Evolutionary conservation across 23 tunicate species (phyloP).

Genomic region (Ascidia mentula): DNA sequence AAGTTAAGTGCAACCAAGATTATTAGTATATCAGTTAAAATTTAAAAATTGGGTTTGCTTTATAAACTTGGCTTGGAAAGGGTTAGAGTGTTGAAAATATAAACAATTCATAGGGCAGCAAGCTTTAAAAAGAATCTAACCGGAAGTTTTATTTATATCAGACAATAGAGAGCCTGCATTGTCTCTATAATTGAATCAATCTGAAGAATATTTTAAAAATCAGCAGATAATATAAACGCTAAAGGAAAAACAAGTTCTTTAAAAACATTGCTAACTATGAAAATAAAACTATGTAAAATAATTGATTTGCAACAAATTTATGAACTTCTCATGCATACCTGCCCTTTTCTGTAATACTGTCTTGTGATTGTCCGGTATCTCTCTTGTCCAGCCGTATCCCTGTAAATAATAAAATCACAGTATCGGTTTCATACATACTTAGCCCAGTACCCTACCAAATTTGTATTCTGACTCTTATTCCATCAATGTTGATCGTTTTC

Average conservation of each 20-base stretch:
- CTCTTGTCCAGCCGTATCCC: constrained; percentile 92
- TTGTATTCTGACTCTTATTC: constrained; percentile 67
- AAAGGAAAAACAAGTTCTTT: neutral
- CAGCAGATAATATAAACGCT: neutral
- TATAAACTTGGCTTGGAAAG: too few relatives aligned
- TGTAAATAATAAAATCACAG: neutral
- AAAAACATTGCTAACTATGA: neutral
- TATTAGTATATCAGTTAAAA: too few relatives aligned
- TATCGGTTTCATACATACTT: neutral
- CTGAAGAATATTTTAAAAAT: neutral
- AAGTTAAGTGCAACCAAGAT: too few relatives aligned
- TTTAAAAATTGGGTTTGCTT: too few relatives aligned
- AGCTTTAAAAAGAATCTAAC: too few relatives aligned
- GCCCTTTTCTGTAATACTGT: constrained; percentile 78
- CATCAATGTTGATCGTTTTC: constrained; percentile 55
- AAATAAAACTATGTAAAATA: neutral
- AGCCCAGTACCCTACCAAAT: constrained; percentile 26
- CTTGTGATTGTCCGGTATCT: constrained; percentile 72
- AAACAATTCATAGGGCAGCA: too few relatives aligned
- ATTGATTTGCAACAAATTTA: neutral
- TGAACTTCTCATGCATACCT: constrained; percentile 1
- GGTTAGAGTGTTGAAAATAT: too few relatives aligned
- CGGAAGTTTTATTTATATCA: too few relatives aligned
- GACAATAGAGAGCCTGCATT: too few relatives aligned
- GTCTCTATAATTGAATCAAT: too few relatives aligned